phyloP scores from a whole-genome alignment of 2,797 vertebrate genomes.

The Cichlasoma orientale region DNA sequence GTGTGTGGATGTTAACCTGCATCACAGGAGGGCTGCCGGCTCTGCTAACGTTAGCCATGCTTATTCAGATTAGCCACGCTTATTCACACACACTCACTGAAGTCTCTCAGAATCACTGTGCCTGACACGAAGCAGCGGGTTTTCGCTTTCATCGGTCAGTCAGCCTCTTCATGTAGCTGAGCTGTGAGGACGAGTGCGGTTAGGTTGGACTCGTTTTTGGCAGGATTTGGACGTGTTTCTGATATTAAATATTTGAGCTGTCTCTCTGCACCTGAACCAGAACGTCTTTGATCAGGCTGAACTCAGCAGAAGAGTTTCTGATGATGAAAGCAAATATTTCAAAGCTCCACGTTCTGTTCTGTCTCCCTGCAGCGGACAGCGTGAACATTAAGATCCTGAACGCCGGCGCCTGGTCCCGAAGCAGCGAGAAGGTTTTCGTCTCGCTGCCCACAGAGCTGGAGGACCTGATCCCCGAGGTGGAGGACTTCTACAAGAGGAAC shows the following conservation, averaged over 20 bases:
- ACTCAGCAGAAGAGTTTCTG: not conserved
- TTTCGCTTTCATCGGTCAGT: too few relatives aligned
- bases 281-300: too few relatives aligned
- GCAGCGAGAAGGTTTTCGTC: constrained; percentile 97
- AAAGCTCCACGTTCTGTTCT: not conserved
- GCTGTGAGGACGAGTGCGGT: too few relatives aligned
- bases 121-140: too few relatives aligned
- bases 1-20: fast-evolving
- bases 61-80: not conserved
- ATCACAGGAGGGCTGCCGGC: too few relatives aligned
- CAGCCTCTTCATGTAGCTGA: too few relatives aligned
- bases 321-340: not conserved
- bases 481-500: constrained; percentile 99
- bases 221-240: too few relatives aligned
- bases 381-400: constrained; percentile 99
- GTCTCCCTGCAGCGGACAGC: constrained; percentile 86
- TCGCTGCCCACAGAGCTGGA: constrained; percentile 96
- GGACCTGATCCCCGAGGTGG: constrained; percentile 96
- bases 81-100: too few relatives aligned
- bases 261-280: too few relatives aligned
- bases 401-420: constrained; percentile 96
- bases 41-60: fast-evolving
- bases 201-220: too few relatives aligned
- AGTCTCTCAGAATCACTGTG: too few relatives aligned
- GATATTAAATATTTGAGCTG: too few relatives aligned